These are phyloP conservation scores for Crepidodera aurea DNA, from an alignment of 2,888 invertebrate species.

Conservation along the genomic window DNA sequence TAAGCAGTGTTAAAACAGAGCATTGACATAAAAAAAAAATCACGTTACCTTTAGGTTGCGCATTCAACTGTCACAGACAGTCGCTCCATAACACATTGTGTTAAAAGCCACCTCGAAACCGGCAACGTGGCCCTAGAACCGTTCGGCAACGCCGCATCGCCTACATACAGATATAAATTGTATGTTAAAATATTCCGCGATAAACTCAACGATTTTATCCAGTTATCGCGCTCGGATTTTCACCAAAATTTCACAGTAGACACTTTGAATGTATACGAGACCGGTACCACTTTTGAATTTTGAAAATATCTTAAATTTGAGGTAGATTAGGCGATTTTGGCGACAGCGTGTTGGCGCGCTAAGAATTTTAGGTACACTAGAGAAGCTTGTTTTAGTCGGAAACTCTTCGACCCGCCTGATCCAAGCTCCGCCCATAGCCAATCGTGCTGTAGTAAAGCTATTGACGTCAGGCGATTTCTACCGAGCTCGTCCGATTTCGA, in stretches of 20 bases:
- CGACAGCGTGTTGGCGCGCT: constrained; percentile 49
- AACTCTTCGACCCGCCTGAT: constrained; percentile 56
- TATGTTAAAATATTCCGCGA: constrained; percentile 56
- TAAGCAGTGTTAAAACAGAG: constrained; percentile 50
- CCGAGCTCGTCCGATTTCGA: constrained; percentile 45
- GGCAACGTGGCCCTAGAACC: constrained; percentile 44
- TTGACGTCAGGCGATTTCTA: constrained; percentile 53
- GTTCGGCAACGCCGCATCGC: constrained; percentile 55
- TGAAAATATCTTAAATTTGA: constrained; percentile 41
- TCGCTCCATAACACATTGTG: constrained; percentile 49
- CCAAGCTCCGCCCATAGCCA: constrained; percentile 55
- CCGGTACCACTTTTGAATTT: constrained; percentile 46
- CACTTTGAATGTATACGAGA: constrained; percentile 24
- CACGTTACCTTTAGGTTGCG: constrained; percentile 56
- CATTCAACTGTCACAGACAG: constrained; percentile 55
- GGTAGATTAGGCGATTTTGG: constrained; percentile 44
- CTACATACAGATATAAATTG: constrained; percentile 56
- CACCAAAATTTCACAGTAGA: constrained; percentile 49
- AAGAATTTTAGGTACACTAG: constrained; percentile 51
- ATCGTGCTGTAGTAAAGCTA: constrained; percentile 47
- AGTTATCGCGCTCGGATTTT: constrained; percentile 46
- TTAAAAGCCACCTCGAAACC: constrained; percentile 44
- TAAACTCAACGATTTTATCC: constrained; percentile 47
- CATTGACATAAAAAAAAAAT: constrained; percentile 53
- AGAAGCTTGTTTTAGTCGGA: constrained; percentile 50